These are phyloP conservation scores for Artibeus jamaicensis DNA, from an alignment of 2,797 vertebrate species.

Conservation along the genomic window DNA sequence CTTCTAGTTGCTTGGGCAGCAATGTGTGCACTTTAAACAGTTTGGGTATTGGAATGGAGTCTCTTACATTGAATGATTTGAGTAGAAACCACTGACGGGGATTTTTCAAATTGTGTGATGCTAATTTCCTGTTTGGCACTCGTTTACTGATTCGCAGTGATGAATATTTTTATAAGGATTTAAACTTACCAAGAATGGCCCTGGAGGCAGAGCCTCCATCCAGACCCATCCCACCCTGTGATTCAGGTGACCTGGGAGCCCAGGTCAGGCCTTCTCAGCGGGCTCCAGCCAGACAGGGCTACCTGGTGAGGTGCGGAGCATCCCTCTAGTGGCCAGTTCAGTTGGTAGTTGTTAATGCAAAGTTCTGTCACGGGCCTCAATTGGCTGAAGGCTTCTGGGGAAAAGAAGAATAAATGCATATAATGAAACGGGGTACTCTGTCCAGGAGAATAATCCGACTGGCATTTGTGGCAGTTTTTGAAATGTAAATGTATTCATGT, in stretches of 20 bases:
- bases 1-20: conserved; percentile 50
- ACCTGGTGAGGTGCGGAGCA: background rate
- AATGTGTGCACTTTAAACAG: conserved; percentile 74
- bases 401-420: conserved; percentile 47
- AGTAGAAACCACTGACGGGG: conserved; percentile 41
- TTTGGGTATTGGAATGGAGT: conserved; percentile 57
- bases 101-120: conserved; percentile 65
- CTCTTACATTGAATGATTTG: conserved; percentile 43
- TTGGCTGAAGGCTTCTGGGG: conserved; percentile 48
- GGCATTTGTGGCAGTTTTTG: conserved; percentile 92
- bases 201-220: conserved; percentile 33
- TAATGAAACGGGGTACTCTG: conserved; percentile 67
- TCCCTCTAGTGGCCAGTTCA: conserved; percentile 35
- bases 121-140: conserved; percentile 53
- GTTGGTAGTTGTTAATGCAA: conserved; percentile 1
- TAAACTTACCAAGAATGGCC: conserved; percentile 51
- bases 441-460: conserved; percentile 81
- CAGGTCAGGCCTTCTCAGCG: background rate
- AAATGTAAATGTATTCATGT: conserved; percentile 93
- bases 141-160: conserved; percentile 61
- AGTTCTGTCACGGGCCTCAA: conserved; percentile 50
- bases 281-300: background rate
- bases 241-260: background rate
- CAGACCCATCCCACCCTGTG: background rate
- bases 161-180: conserved; percentile 59